A percentile compares a stretch with the other conserved stretches of the same genome.
phyloP scores from a whole-genome alignment of 2,113 vertebrate genomes.

The Bucco capensis region DNA sequence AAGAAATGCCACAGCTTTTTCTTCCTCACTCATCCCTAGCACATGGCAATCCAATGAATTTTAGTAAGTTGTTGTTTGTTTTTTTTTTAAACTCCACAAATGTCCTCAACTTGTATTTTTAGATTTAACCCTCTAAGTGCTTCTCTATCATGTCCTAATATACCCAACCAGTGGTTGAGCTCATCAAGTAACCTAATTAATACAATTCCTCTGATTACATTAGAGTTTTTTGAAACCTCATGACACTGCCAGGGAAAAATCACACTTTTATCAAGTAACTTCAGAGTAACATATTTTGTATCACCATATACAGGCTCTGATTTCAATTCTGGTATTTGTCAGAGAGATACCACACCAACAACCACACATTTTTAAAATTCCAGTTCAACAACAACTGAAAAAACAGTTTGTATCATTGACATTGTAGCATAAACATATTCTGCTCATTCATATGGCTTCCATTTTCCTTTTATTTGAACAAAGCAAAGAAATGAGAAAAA shows the following conservation, averaged over 20 bases:
- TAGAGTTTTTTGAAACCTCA: not conserved
- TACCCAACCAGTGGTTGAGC: not conserved
- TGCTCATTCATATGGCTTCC: constrained; percentile 46
- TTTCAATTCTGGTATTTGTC: constrained; percentile 32
- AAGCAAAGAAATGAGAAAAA: not conserved
- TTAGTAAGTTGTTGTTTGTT: not conserved
- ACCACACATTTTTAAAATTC: constrained; percentile 39
- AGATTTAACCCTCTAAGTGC: not conserved
- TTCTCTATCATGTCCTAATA: not conserved
- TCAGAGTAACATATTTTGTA: constrained; percentile 12
- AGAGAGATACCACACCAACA: constrained; percentile 36
- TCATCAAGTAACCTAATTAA: not conserved
- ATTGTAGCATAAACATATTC: constrained; percentile 47
- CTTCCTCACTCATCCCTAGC: not conserved
- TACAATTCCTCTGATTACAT: not conserved
- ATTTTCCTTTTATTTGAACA: constrained; percentile 34
- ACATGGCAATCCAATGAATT: not conserved
- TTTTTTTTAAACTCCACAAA: not conserved
- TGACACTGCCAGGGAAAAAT: constrained; percentile 6
- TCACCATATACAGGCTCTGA: not conserved
- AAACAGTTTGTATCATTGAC: constrained; percentile 57
- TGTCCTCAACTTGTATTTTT: not conserved
- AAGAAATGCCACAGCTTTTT: not conserved
- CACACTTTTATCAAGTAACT: constrained; percentile 6
- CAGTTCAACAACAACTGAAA: constrained; percentile 56